Percentiles rank a stretch among this genome's conserved stretches.
phyloP scores from a whole-genome alignment of 2,113 vertebrate genomes.

The Tyto alba region DNA sequence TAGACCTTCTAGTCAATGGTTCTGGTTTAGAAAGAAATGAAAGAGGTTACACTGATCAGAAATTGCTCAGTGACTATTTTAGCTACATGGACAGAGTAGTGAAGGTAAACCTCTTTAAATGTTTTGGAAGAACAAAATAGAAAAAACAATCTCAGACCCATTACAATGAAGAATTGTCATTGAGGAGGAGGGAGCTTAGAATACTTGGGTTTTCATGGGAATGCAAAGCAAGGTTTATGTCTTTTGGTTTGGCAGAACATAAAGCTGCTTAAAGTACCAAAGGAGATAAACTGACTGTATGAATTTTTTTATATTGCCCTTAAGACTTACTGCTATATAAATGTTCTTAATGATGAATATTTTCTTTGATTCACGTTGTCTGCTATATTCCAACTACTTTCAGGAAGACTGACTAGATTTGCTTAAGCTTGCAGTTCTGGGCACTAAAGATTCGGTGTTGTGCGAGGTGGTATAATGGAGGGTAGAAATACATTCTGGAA shows the following conservation, averaged over 20 bases:
- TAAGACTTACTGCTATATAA: not conserved
- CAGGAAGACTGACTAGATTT: not conserved
- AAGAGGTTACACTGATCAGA: not conserved
- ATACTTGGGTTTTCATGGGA: not conserved
- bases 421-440: not conserved
- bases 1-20: not conserved
- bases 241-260: not conserved
- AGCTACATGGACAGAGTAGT: not conserved
- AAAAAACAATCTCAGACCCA: not conserved
- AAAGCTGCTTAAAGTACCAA: not conserved
- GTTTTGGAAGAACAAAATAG: not conserved
- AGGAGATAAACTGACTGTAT: not conserved
- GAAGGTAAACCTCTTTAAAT: not conserved
- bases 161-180: not conserved
- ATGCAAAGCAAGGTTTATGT: not conserved
- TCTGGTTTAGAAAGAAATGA: not conserved
- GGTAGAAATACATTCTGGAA: not conserved
- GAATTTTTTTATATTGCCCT: not conserved
- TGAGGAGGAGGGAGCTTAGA: not conserved
- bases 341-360: not conserved
- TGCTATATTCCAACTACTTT: not conserved
- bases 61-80: not conserved
- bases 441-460: not conserved
- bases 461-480: not conserved
- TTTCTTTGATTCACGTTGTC: not conserved